Evolutionary conservation across 2,797 vertebrate genomes (phyloP).

Genomic region (Fistularia commersonii): DNA sequence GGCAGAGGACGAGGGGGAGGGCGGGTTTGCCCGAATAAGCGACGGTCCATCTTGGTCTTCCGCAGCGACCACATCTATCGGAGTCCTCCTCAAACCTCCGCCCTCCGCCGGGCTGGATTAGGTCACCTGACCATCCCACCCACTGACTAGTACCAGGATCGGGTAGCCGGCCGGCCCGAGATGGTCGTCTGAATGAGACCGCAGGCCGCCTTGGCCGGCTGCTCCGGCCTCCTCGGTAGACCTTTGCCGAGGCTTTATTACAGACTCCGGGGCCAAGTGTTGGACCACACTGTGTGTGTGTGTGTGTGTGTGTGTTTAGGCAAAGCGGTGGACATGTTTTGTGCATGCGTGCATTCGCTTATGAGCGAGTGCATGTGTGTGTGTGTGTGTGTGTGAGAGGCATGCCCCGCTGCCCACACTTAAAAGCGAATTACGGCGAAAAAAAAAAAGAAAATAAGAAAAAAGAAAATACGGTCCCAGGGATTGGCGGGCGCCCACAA

Average conservation of each 20-base stretch:
- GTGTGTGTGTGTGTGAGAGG: slow-evolving; percentile 22
- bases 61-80: slow-evolving; percentile 70
- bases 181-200: slow-evolving; percentile 74
- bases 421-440: slow-evolving; percentile 31
- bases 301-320: slow-evolving; percentile 31
- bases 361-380: slow-evolving; percentile 31
- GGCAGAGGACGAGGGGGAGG: slow-evolving; percentile 25
- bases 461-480: no score
- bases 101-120: slow-evolving; percentile 54
- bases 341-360: slow-evolving; percentile 28
- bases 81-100: slow-evolving; percentile 57
- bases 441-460: no score
- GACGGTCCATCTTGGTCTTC: slow-evolving; percentile 56
- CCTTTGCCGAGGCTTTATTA: slow-evolving; percentile 66
- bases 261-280: slow-evolving; percentile 58
- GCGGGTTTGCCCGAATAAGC: slow-evolving; percentile 58
- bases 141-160: slow-evolving; percentile 62
- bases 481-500: slow-evolving; percentile 37
- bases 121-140: slow-evolving; percentile 69
- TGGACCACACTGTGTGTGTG: slow-evolving; percentile 65
- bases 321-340: slow-evolving; percentile 17
- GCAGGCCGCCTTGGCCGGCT: slow-evolving; percentile 66
- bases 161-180: slow-evolving; percentile 51
- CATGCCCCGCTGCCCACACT: slow-evolving; percentile 24
- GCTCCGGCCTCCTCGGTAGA: slow-evolving; percentile 64